These are phyloP conservation scores for Onchidella celtica DNA, from an alignment of 2,888 invertebrate species.

Conservation along the genomic window DNA sequence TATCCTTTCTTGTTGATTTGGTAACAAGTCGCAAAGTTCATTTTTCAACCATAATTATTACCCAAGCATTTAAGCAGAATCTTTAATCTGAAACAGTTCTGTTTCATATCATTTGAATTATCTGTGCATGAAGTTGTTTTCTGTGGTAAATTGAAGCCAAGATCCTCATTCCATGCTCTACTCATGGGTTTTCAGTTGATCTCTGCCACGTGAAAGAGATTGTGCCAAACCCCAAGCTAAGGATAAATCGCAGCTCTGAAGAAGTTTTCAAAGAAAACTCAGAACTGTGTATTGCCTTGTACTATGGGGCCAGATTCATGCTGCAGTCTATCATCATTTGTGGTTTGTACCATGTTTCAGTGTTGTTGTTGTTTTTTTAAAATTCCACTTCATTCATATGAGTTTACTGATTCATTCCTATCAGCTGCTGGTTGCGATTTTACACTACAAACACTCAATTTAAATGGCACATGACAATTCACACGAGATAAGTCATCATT, in stretches of 20 bases:
- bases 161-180: too few relatives aligned
- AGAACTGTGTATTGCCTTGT: conserved; percentile 43
- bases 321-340: conserved; percentile 23
- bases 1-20: neutral
- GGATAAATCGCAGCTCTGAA: conserved; percentile 49
- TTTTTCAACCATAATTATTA: too few relatives aligned
- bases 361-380: too few relatives aligned
- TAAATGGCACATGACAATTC: too few relatives aligned
- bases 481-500: too few relatives aligned
- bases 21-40: too few relatives aligned
- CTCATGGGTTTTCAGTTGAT: conserved; percentile 45
- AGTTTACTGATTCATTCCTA: too few relatives aligned
- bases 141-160: too few relatives aligned
- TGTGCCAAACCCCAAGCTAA: conserved; percentile 33
- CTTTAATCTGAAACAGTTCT: neutral
- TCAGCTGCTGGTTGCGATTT: too few relatives aligned
- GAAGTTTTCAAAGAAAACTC: conserved; percentile 43
- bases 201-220: conserved; percentile 51
- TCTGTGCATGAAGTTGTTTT: neutral
- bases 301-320: conserved; percentile 49
- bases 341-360: neutral
- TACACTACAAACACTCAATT: too few relatives aligned
- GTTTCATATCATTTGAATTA: neutral
- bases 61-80: too few relatives aligned
- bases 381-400: too few relatives aligned